Base-by-base conservation (phyloP, 2,797 vertebrate species). In the Alauda arvensis region DNA sequence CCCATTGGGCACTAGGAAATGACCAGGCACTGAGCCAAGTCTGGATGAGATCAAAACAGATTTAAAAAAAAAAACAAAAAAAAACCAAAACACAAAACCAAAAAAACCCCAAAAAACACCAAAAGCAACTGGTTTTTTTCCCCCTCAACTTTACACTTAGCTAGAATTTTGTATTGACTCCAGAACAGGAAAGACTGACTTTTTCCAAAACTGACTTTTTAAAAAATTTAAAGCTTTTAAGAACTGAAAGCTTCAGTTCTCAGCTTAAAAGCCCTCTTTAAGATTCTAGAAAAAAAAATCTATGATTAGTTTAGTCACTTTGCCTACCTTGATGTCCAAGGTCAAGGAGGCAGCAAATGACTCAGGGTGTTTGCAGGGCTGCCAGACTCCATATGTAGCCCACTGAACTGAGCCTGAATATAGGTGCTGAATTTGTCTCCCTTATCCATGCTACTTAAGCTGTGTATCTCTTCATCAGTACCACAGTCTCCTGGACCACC, bases 121-220 rank as follows among this genome's bases (percentile, higher is more conserved):
- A 37, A 26, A 5, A 23, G 2, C 13, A 4, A 24, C 5, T 13
- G 3, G 1, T 0, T 51, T 12, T 51, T 12, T 40, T 77, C 67
- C 33, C 3, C 10, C 29, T 78, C n/a, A 51, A 3, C 16, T 81
- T 77, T 67, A 56, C 10, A 52, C 87, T 81, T 72, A 56, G 3
- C 15, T 75, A 43, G 8, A 70, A 39, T 86, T 88, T 45, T 45
- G 5, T 67, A 42, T 9, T 53, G 56, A 59, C 17, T 52, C 4
- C 20, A 23, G 70, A 82, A n/a, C 13, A 51, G 2, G 19, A 68
- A 46, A 63, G 23, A 71, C 6, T 49, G 24, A n/a, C 15, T 65
- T 9, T 42, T 17, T 56, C 33, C 21, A 70, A 65, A 72, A 42
- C 1, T 8, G 16, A 1, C 6, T 8, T 46, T 76, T 59, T n/a